Base-by-base conservation (phyloP, 2,797 vertebrate species). In the Galagoides demidoff region DNA sequence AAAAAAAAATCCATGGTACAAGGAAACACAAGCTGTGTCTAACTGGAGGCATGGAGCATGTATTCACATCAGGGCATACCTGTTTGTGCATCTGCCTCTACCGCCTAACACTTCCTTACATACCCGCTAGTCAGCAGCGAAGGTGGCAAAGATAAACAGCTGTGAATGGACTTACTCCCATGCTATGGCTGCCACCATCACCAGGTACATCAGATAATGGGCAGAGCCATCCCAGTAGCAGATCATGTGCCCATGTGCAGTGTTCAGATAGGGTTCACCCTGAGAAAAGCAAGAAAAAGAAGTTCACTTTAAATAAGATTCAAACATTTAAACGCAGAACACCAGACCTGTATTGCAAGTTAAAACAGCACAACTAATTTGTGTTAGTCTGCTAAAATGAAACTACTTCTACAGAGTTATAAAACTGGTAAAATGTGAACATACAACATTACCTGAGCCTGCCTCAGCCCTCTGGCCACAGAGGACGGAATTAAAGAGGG, bases 141-240 rank as follows among this genome's bases (percentile, higher is more conserved):
- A 45, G 34, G 59, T 17, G 70, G 59, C 34, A 64, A 49, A 82
- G 34, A 10, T 77, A 57, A 77, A 37, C 64, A 16, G 25, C 25
- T 43, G 49, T 0, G 12, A 64, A 93, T 22, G 14, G 0, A 98
- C 99, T 98, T 99, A 99, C 99, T 99, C 99, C 99, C 99, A 99
- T 0, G 99, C 99, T 25, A 99, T 99, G 2, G 99, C 99, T 71
- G 99, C 99, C 94, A 99, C 99, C 99, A 99, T 99, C 96, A 99
- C 97, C 95, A 99, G 98, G 97, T 99, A 99, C 99, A 99, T 99
- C 95, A 99, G 98, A 94, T 99, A 99, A 96, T 99, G 99, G 25
- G 98, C 99, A 0, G 99, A 99, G 93, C 99, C 99, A 31, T 99
- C 99, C 99, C 99, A 99, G 43, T 99, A 99, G 96, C 99, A 99